These are phyloP conservation scores for Chironomus striatipennis DNA, from an alignment of 1,140 invertebrate species.

Conservation along the genomic window DNA sequence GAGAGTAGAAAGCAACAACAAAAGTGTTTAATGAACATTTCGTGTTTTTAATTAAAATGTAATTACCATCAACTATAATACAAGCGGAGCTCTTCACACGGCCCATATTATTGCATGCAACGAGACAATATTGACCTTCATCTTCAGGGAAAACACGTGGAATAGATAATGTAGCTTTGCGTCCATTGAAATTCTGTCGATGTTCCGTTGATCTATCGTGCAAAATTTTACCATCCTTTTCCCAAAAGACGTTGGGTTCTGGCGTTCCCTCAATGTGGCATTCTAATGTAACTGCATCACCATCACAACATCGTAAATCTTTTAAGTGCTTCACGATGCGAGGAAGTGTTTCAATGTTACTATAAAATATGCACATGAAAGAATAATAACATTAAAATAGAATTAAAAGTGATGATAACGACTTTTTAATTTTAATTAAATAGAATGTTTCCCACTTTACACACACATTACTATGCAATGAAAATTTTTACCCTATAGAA, in stretches of 20 bases:
- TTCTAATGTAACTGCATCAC: conserved; percentile 67
- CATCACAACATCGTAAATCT: conserved; percentile 71
- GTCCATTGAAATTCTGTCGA: conserved; percentile 54
- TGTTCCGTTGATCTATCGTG: conserved; percentile 55
- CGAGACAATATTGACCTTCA: conserved; percentile 81
- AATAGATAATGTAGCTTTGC: conserved; percentile 60
- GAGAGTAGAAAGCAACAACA: not conserved
- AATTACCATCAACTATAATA: conserved; percentile 64
- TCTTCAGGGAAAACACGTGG: conserved; percentile 74
- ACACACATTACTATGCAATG: no score
- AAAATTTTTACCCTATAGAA: no score
- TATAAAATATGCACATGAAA: conserved; percentile 35
- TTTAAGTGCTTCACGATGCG: conserved; percentile 57
- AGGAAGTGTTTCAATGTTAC: conserved; percentile 65
- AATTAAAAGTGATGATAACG: not conserved
- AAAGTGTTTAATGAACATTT: not conserved
- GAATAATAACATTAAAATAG: not conserved
- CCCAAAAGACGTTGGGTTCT: conserved; percentile 63
- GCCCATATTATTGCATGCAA: conserved; percentile 70
- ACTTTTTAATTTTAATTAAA: not conserved
- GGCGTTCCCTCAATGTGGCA: conserved; percentile 61
- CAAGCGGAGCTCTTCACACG: conserved; percentile 69
- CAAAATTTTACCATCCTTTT: conserved; percentile 63
- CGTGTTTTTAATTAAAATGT: conserved; percentile 10
- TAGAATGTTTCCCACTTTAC: not conserved